These are phyloP conservation scores for Gobio gobio DNA, from an alignment of 2,113 vertebrate species.

Conservation along the genomic window DNA sequence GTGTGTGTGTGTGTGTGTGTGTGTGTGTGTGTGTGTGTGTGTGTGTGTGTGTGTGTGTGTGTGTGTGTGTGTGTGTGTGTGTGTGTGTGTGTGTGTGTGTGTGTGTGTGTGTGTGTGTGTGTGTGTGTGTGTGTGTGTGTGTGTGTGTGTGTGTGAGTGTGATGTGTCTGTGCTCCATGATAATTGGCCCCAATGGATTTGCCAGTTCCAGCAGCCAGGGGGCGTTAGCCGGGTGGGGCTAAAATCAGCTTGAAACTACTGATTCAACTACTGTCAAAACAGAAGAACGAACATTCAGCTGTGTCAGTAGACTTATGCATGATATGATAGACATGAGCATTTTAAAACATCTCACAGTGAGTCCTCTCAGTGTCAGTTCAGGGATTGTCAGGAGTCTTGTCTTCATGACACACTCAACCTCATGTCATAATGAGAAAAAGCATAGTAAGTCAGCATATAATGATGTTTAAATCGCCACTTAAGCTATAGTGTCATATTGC, in stretches of 20 bases:
- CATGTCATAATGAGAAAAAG: background rate
- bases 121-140: slow-evolving; percentile 30
- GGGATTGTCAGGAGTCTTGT: background rate
- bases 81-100: background rate
- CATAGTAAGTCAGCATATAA: background rate
- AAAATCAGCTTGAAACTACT: slow-evolving; percentile 23
- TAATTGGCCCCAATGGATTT: slow-evolving; percentile 54
- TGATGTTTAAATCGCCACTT: slow-evolving; percentile 1
- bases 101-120: slow-evolving; percentile 40
- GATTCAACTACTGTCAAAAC: slow-evolving; percentile 20
- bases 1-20: slow-evolving; percentile 56
- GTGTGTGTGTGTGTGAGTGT: no score
- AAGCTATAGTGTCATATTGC: background rate
- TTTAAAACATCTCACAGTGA: background rate
- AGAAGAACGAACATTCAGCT: background rate
- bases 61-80: slow-evolving; percentile 45
- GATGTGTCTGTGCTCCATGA: slow-evolving; percentile 39
- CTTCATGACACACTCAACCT: background rate
- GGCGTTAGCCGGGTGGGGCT: slow-evolving; percentile 30
- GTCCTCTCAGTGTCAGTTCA: background rate
- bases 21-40: background rate
- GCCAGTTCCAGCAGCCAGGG: slow-evolving; percentile 27
- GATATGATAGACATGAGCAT: background rate
- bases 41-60: slow-evolving; percentile 49
- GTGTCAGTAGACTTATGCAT: background rate